Evolutionary conservation across 2,888 invertebrate genomes (phyloP).

Genomic region (Parnassius orleans): DNA sequence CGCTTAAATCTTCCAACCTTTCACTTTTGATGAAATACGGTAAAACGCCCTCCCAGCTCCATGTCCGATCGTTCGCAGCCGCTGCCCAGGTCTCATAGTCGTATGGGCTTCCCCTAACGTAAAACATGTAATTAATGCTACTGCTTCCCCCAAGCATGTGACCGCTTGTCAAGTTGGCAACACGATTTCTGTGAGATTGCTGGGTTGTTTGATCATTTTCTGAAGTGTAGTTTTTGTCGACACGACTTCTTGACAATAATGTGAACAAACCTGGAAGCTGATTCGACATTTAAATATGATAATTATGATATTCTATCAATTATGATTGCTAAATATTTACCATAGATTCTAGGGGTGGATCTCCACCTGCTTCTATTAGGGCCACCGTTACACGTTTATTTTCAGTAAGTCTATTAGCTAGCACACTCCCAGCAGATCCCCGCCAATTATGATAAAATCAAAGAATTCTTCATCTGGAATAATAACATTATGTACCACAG

Average conservation of each 20-base stretch:
- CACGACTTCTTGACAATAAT: conserved; percentile 14
- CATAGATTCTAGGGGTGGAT: conserved; percentile 30
- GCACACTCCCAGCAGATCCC: conserved; percentile 69
- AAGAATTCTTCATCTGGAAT: conserved; percentile 36
- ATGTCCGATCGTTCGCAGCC: conserved; percentile 31
- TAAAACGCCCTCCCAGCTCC: conserved; percentile 36
- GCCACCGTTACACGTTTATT: conserved; percentile 54
- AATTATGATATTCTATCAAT: not conserved
- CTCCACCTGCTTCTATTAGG: conserved; percentile 83
- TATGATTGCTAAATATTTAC: conserved; percentile 9
- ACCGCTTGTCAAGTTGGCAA: conserved; percentile 32
- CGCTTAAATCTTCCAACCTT: conserved; percentile 31
- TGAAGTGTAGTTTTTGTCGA: conserved; percentile 36
- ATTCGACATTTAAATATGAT: conserved; percentile 8
- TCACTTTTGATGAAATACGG: conserved; percentile 41
- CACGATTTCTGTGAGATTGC: conserved; percentile 27
- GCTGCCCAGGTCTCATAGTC: conserved; percentile 40
- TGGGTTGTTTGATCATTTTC: conserved; percentile 28
- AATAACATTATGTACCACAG: too few relatives aligned
- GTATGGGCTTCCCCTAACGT: conserved; percentile 36
- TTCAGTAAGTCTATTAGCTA: conserved; percentile 41
- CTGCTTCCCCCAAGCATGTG: conserved; percentile 39
- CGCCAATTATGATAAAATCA: conserved; percentile 86
- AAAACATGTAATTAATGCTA: conserved; percentile 35
- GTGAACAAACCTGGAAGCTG: conserved; percentile 28